A percentile compares a stretch with the other conserved stretches of the same genome.
phyloP scores from a whole-genome alignment of 2,797 vertebrate genomes.

The Champsocephalus esox region DNA sequence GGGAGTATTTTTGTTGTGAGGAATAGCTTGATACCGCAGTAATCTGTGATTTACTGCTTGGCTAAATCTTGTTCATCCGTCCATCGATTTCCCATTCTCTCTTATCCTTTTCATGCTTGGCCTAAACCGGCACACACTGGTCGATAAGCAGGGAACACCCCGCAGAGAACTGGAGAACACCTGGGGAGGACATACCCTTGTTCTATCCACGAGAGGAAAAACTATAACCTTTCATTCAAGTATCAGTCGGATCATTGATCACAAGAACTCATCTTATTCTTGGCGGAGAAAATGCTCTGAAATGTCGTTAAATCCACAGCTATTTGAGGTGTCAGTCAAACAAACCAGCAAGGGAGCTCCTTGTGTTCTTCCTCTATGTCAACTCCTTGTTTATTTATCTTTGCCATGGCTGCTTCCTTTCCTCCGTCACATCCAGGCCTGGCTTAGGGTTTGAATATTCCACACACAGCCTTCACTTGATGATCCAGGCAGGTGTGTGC shows the following conservation, averaged over 20 bases:
- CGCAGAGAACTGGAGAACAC: constrained; percentile 33
- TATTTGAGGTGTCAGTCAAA: constrained; percentile 27
- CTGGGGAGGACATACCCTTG: not conserved
- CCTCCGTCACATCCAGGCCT: constrained; percentile 33
- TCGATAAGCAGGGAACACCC: constrained; percentile 35
- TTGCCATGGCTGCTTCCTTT: constrained; percentile 33
- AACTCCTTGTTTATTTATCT: constrained; percentile 43
- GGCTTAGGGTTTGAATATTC: constrained; percentile 36
- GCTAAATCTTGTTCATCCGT: constrained; percentile 34
- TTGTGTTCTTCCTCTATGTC: constrained; percentile 47
- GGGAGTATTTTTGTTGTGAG: constrained; percentile 20
- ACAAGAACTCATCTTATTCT: constrained; percentile 12
- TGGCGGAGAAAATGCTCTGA: constrained; percentile 6
- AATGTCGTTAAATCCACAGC: constrained; percentile 22
- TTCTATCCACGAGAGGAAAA: constrained; percentile 2
- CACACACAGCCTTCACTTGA: constrained; percentile 43
- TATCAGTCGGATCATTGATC: constrained; percentile 25
- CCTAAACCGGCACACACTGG: constrained; percentile 16
- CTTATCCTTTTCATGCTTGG: constrained; percentile 39
- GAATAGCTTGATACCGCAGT: not conserved
- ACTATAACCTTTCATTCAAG: constrained; percentile 14
- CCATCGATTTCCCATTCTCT: constrained; percentile 47
- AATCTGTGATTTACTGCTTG: constrained; percentile 41
- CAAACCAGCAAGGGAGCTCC: not conserved
- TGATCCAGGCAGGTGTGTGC: constrained; percentile 70